Percentiles rank a stretch among this genome's conserved stretches.
phyloP scores from a whole-genome alignment of 1,140 invertebrate genomes.

The Anoplophora glabripennis region DNA sequence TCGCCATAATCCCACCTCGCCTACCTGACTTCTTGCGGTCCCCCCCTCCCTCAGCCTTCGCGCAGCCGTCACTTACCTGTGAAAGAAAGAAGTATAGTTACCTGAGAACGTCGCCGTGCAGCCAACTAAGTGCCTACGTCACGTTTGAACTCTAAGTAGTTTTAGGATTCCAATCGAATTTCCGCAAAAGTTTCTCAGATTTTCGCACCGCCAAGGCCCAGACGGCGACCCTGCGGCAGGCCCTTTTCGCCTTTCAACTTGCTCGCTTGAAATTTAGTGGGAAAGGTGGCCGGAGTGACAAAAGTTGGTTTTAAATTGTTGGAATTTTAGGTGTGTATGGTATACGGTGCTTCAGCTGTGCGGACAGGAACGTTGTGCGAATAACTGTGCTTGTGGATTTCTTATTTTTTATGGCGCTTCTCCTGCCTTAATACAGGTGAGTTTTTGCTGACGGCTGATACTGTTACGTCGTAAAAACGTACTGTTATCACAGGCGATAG shows the following conservation, averaged over 20 bases:
- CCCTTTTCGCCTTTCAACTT: not conserved
- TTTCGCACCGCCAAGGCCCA: not conserved
- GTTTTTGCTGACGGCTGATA: too few relatives aligned
- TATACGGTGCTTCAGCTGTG: too few relatives aligned
- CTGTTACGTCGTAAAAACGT: too few relatives aligned
- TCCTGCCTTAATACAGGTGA: too few relatives aligned
- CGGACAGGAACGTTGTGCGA: not conserved
- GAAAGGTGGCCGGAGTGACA: not conserved
- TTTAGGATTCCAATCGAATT: not conserved
- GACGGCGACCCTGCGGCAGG: slow-evolving; percentile 3
- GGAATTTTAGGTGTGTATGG: slow-evolving; percentile 14
- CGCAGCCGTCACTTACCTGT: slow-evolving; percentile 8
- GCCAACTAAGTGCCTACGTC: slow-evolving; percentile 11
- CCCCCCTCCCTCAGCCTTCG: not conserved
- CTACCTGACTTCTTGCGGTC: slow-evolving; percentile 4
- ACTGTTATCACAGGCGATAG: too few relatives aligned
- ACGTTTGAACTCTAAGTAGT: not conserved
- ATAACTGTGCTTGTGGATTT: slow-evolving; percentile 12
- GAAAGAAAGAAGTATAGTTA: slow-evolving; percentile 9
- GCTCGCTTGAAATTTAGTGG: not conserved
- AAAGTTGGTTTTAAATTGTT: not conserved
- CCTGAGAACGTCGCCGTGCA: slow-evolving; percentile 10
- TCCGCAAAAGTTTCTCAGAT: not conserved
- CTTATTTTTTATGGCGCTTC: slow-evolving; percentile 1
- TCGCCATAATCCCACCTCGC: not conserved